Conservation (phyloP, 2,888 invertebrate species). For the Lottia gigantea region DNA sequence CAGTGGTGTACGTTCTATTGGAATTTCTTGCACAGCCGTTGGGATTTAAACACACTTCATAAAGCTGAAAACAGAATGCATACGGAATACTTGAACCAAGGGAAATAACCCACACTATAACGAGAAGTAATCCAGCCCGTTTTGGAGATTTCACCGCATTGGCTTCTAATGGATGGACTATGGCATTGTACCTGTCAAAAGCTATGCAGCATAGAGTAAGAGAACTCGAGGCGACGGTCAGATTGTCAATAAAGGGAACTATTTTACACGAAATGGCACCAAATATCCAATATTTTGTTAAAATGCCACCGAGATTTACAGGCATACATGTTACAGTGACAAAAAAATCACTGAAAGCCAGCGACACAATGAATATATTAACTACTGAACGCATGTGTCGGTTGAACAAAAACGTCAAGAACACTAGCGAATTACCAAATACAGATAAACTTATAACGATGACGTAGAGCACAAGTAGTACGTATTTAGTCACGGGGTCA, state of each 20-base stretch:
- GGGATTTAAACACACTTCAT: constrained; percentile 14
- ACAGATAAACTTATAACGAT: constrained; percentile 38
- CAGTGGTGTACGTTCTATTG: neutral
- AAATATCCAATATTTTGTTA: constrained; percentile 39
- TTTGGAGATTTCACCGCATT: constrained; percentile 32
- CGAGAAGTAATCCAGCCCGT: constrained; percentile 35
- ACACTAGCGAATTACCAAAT: constrained; percentile 44
- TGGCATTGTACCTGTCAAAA: constrained; percentile 50
- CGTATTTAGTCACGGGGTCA: constrained; percentile 29
- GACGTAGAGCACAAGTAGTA: constrained; percentile 32
- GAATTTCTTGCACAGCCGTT: constrained; percentile 1
- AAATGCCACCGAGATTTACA: constrained; percentile 36
- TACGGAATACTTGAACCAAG: constrained; percentile 40
- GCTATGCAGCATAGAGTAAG: constrained; percentile 51
- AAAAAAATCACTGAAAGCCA: constrained; percentile 48
- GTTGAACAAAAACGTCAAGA: constrained; percentile 44
- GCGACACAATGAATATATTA: constrained; percentile 50
- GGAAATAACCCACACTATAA: constrained; percentile 42
- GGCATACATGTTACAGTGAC: constrained; percentile 44
- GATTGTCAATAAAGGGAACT: constrained; percentile 41
- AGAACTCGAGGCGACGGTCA: constrained; percentile 44
- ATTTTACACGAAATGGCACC: constrained; percentile 46
- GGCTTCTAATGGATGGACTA: constrained; percentile 47
- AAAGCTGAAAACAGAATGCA: constrained; percentile 35
- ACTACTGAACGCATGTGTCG: constrained; percentile 47